Evolutionary conservation across 2,113 vertebrate species (phyloP), one percentile per base, ranked within the genome.

Genomic region (Pipa parva): DNA sequence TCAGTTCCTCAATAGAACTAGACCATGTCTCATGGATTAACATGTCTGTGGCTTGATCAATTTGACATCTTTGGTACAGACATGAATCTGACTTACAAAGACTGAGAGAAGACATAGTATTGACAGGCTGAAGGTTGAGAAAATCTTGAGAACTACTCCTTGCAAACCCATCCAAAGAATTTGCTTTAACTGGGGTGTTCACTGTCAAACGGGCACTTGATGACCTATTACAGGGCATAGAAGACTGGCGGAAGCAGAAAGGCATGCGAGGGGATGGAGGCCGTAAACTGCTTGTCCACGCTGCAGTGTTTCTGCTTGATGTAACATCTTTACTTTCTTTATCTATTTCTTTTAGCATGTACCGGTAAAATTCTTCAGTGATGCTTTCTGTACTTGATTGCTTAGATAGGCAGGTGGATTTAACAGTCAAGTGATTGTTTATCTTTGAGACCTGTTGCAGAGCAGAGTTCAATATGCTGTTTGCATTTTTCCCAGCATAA

Each of bases 331-430:
- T 93, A 73, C 86, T 88, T 59, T 97, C 96, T 56, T 92, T 92
- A 54, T 97, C 97, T 3, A 93, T 84, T 81, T 97, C 94, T 74
- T 78, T 85, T 22, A 99, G 84, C 95, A 99, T 97, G 66, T 94
- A 97, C 71, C 89, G 87, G 37, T 98, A 99, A 80, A 98, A 99
- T 74, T 98, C 95, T 72, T 98, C 97, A 0, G 95, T 95, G 73
- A 99, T 99, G 72, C 97, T 99, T 76, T 99, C 97, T 0, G 95
- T 99, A 77, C 97, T 99, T 3, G 95, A 98, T 73, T 99, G 97
- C 73, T 98, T 99, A 0, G 97, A 97, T 71, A 97, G 84, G 22
- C 95, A 99, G 46, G 85, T 87, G 1, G 92, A 79, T 72, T 84
- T 87, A 46, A 97, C 84, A 3, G 86, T 91, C 26, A 97, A 92